Percentiles rank a stretch among this genome's conserved stretches.
Conservation (phyloP, 1,140 invertebrate species). For the Hyphantria cunea region DNA sequence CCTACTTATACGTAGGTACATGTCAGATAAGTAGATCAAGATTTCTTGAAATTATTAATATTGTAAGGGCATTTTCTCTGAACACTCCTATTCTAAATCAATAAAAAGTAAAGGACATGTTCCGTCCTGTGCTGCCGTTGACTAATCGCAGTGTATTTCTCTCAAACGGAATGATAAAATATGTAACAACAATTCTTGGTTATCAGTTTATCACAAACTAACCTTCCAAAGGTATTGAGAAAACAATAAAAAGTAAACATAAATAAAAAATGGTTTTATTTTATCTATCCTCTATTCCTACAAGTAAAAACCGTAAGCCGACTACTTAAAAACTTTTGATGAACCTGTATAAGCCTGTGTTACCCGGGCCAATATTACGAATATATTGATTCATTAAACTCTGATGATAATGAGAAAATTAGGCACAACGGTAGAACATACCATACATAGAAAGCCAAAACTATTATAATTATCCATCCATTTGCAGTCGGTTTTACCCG, state of each 20-base stretch:
- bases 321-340: no score
- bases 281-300: not conserved
- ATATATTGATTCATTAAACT: no score
- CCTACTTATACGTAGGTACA: conserved; percentile 66
- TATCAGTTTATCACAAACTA: conserved; percentile 56
- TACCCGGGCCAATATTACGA: no score
- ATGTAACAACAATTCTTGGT: conserved; percentile 72
- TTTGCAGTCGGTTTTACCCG: no score
- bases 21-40: conserved; percentile 68
- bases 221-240: conserved; percentile 76
- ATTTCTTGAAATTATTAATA: conserved; percentile 74
- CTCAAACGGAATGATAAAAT: conserved; percentile 41
- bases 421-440: no score
- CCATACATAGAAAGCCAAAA: no score
- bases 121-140: conserved; percentile 70
- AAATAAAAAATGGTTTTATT: conserved; percentile 8
- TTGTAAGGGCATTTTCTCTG: conserved; percentile 69
- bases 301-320: no score
- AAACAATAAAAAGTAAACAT: conserved; percentile 64
- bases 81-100: conserved; percentile 57
- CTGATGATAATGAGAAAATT: no score
- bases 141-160: conserved; percentile 48
- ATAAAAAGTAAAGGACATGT: conserved; percentile 64
- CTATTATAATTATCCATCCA: no score
- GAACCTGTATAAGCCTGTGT: no score